These are phyloP conservation scores for Rhagophthalmus giganteus DNA, from an alignment of 2,888 invertebrate species.

Conservation along the genomic window DNA sequence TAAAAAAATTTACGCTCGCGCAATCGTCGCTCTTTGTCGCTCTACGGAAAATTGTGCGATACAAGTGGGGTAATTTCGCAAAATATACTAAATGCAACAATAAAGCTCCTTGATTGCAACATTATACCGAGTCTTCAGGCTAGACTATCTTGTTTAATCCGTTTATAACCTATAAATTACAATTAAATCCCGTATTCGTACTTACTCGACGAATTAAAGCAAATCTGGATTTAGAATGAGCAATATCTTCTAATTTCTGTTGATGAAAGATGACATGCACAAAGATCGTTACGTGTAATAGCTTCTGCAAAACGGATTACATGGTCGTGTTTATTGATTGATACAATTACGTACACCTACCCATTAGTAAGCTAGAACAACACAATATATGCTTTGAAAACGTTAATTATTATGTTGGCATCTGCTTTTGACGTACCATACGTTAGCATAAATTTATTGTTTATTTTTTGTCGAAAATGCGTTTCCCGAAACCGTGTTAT, in stretches of 20 bases:
- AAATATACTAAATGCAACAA: constrained; percentile 5
- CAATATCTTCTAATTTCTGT: constrained; percentile 27
- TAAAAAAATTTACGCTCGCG: neutral
- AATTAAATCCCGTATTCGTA: constrained; percentile 21
- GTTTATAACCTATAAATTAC: constrained; percentile 25
- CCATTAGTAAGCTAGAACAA: too few relatives aligned
- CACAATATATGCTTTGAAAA: too few relatives aligned
- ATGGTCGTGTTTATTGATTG: constrained; percentile 24
- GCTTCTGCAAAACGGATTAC: constrained; percentile 20
- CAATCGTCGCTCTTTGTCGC: too few relatives aligned
- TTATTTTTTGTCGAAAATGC: too few relatives aligned
- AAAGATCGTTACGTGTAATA: constrained; percentile 25
- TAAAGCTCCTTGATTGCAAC: too few relatives aligned
- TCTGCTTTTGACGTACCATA: too few relatives aligned
- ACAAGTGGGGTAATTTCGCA: too few relatives aligned
- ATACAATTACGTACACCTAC: constrained; percentile 14
- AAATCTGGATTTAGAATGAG: constrained; percentile 28
- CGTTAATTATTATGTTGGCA: too few relatives aligned
- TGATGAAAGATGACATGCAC: constrained; percentile 27
- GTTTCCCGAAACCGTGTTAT: too few relatives aligned
- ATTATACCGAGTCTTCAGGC: constrained; percentile 6
- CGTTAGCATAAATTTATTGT: too few relatives aligned
- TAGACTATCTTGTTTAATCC: constrained; percentile 23
- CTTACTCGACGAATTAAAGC: constrained; percentile 24
- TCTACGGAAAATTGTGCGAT: too few relatives aligned